A percentile compares a stretch with the other conserved stretches of the same genome.
These are phyloP conservation scores for Leucozona laternaria DNA, from an alignment of 2,888 invertebrate species.

Conservation along the genomic window DNA sequence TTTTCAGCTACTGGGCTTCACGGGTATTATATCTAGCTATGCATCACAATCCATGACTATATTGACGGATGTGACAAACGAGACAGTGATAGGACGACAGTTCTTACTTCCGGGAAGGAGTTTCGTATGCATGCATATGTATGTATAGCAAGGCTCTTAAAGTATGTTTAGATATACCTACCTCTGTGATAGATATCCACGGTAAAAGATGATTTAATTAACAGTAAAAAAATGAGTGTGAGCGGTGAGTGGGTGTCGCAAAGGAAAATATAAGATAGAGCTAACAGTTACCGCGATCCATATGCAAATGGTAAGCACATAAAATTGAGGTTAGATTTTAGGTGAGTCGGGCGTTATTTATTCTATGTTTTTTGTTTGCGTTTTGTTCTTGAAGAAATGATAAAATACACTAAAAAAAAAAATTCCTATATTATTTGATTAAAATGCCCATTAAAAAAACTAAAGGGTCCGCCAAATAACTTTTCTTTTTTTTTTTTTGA, in stretches of 20 bases:
- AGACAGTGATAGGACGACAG: constrained; percentile 12
- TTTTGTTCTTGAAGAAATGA: not conserved
- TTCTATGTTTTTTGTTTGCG: not conserved
- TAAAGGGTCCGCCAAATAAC: no score
- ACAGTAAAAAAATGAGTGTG: constrained; percentile 27
- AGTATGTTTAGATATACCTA: constrained; percentile 21
- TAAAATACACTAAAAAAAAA: not conserved
- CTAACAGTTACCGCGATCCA: not conserved
- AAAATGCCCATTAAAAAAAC: no score
- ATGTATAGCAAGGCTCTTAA: not conserved
- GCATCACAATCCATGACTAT: not conserved
- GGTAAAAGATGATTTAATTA: constrained; percentile 51
- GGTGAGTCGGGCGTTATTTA: not conserved
- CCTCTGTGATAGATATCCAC: constrained; percentile 13
- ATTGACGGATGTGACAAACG: constrained; percentile 24
- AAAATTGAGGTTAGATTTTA: constrained; percentile 4
- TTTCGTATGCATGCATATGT: not conserved
- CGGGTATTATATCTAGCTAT: constrained; percentile 9
- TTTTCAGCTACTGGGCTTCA: constrained; percentile 16
- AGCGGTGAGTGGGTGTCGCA: constrained; percentile 17
- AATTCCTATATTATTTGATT: not conserved
- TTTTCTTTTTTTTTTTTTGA: no score
- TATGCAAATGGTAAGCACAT: constrained; percentile 24
- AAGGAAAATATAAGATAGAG: not conserved
- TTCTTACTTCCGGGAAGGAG: constrained; percentile 55